Evolutionary conservation across 2,113 vertebrate species (phyloP).

Genomic region (Platysteira castanea): DNA sequence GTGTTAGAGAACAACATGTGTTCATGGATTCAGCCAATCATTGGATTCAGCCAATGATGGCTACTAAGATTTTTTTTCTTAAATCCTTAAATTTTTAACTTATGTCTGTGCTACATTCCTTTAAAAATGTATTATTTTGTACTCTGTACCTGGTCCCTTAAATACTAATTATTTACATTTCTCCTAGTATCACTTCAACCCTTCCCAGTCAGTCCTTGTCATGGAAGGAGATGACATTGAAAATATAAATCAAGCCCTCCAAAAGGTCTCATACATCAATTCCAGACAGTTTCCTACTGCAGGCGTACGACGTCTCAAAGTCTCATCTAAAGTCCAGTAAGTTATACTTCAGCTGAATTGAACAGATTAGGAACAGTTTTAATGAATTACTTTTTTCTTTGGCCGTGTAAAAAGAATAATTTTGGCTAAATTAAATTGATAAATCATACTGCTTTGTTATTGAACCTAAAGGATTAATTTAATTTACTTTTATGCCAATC

Average conservation of each 20-base stretch:
- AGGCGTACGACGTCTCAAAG: constrained; percentile 83
- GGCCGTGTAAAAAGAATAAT: background rate
- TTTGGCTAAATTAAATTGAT: background rate
- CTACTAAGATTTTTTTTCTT: background rate
- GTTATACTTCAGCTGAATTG: constrained; percentile 51
- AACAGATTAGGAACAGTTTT: background rate
- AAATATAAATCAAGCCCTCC: constrained; percentile 87
- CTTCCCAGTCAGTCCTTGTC: constrained; percentile 92
- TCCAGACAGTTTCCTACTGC: constrained; percentile 92
- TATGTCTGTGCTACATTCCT: background rate
- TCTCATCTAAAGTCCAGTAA: constrained; percentile 94
- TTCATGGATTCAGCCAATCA: background rate
- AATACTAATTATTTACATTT: constrained; percentile 13
- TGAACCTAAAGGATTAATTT: background rate
- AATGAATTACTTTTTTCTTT: background rate
- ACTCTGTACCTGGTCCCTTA: background rate
- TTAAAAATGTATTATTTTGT: background rate
- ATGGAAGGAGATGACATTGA: constrained; percentile 95
- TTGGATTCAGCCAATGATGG: background rate
- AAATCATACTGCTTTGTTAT: background rate
- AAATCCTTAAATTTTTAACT: background rate
- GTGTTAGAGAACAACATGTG: background rate
- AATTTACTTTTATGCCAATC: background rate
- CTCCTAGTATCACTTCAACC: constrained; percentile 95
- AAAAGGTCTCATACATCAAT: constrained; percentile 96